phyloP scores from a whole-genome alignment of 2,888 invertebrate species.

The Tupiocoris notatus region DNA sequence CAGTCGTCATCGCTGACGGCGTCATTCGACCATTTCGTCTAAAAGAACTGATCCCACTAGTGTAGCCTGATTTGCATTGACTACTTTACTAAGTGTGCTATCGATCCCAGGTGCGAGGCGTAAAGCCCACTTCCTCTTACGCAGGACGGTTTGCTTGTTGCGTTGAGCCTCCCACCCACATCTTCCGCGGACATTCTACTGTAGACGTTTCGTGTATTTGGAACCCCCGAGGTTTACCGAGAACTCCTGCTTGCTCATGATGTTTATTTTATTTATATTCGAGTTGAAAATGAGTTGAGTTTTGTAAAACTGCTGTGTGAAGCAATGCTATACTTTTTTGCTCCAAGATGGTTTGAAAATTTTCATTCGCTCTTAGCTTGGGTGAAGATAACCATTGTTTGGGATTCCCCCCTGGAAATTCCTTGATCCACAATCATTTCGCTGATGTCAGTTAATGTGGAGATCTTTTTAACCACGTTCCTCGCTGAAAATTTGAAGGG shows the following conservation, averaged over 20 bases:
- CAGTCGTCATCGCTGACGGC: conserved; percentile 16
- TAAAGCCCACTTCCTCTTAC: neutral
- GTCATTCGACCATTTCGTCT: neutral
- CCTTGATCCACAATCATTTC: no score
- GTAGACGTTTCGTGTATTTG: neutral
- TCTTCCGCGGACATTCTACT: neutral
- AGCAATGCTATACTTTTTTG: no score
- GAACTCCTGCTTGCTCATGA: neutral
- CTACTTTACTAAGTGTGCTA: neutral
- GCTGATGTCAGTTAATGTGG: no score
- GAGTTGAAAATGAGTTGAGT: neutral
- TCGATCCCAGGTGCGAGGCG: neutral
- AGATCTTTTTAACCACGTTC: no score
- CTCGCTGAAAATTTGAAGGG: no score
- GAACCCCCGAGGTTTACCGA: neutral
- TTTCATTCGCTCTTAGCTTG: no score
- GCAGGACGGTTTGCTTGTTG: neutral
- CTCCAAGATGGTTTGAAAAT: no score
- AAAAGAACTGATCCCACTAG: neutral
- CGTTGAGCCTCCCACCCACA: neutral
- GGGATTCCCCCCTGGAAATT: no score
- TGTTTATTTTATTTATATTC: neutral
- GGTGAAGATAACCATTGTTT: no score
- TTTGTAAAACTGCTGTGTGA: neutral
- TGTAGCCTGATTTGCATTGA: neutral